Evolutionary conservation across 1,140 invertebrate genomes (phyloP), one percentile per base, ranked within the genome.

Genomic region (Spodoptera litura): DNA sequence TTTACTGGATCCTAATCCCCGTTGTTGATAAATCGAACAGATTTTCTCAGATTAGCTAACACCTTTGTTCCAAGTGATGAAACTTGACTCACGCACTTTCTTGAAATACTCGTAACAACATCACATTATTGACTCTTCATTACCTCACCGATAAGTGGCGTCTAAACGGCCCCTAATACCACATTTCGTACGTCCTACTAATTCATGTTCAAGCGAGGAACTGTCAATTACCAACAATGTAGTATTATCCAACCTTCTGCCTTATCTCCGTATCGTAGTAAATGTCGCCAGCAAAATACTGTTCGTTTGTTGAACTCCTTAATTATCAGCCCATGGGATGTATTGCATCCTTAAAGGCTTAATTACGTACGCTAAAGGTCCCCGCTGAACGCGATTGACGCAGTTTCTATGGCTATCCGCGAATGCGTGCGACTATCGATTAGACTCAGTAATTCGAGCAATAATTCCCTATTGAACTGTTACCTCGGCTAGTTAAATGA

Each of bases 391-490:
- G 61, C 78, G 79, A 80, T 85, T 77, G 80, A 85, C 83, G 80
- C 78, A 83, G 81, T 80, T 81, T 78, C 78, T 74, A 82, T 87
- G 74, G 62, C 68, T 55, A 78, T 82, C 82, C 58, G 76, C 78
- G 49, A 82, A 79, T 83, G 80, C 82, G 73, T 82, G 68, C 76
- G 55, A 82, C 82, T 79, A 78, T 81, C 83, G 75, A 84, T 83
- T 84, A 79, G 78, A 83, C 73, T 78, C 73, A 66, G 81, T 82
- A 83, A 82, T 85, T 85, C 80, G 79, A 80, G 79, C 80, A 83
- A 84, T 87, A 87, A 86, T 83, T 85, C 81, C 83, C 85, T 77
- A 89, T 89, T 89, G 81, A 89, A 86, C 81, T 87, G 86, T 85
- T 86, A 74, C 73, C 73, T 81, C 59, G 71, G 75, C 71, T 62